phyloP scores from a whole-genome alignment of 2,113 vertebrate genomes.

The Amphilophus citrinellus region DNA sequence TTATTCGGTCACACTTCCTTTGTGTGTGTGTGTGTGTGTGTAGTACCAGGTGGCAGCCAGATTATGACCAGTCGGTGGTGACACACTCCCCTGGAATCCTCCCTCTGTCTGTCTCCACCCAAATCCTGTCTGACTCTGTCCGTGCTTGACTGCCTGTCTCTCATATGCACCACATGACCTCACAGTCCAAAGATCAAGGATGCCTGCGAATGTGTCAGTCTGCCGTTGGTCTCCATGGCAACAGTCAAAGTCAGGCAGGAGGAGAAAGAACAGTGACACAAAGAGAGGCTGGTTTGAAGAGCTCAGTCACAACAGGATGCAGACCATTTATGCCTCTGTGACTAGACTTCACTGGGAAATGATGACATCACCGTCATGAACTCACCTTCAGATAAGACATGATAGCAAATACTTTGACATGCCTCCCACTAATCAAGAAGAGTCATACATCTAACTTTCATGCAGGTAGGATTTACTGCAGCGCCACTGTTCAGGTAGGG shows the following conservation, averaged over 20 bases:
- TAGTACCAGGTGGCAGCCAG: slow-evolving; percentile 43
- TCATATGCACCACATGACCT: slow-evolving; percentile 48
- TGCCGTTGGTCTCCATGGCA: slow-evolving; percentile 50
- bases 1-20: slow-evolving; percentile 22
- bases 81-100: slow-evolving; percentile 56
- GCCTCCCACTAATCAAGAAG: background rate
- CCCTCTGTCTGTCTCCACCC: slow-evolving; percentile 29
- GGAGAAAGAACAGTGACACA: slow-evolving; percentile 14
- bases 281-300: slow-evolving; percentile 24
- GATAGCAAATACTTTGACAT: background rate
- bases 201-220: slow-evolving; percentile 40
- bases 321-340: slow-evolving; percentile 27
- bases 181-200: slow-evolving; percentile 41
- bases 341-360: background rate
- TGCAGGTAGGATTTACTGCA: background rate
- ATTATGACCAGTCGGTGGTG: slow-evolving; percentile 51
- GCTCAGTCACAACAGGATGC: slow-evolving; percentile 42
- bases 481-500: background rate
- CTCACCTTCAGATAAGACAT: background rate
- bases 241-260: slow-evolving; percentile 51
- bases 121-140: slow-evolving; percentile 36
- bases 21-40: slow-evolving; percentile 26
- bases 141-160: slow-evolving; percentile 23
- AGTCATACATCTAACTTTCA: background rate
- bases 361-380: slow-evolving; percentile 5